These are phyloP conservation scores for Scaptomyza polygonia DNA, from an alignment of 2,888 invertebrate species.

Conservation along the genomic window DNA sequence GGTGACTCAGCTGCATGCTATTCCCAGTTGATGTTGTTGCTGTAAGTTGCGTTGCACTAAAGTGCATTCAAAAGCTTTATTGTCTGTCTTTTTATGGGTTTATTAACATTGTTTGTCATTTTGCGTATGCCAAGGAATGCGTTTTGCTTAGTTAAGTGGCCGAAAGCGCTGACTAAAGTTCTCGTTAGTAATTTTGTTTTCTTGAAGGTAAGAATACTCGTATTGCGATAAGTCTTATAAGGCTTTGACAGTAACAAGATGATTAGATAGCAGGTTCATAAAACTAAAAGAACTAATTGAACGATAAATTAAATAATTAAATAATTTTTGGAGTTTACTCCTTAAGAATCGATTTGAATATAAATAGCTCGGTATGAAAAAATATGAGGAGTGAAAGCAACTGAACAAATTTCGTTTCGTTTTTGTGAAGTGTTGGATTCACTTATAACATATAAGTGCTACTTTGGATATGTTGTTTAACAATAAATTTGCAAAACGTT, in stretches of 20 bases:
- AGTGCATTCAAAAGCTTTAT: slow-evolving; percentile 71
- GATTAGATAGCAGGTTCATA: slow-evolving; percentile 35
- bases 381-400: too few relatives aligned
- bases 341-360: too few relatives aligned
- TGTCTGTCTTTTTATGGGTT: slow-evolving; percentile 71
- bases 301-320: too few relatives aligned
- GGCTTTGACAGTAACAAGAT: slow-evolving; percentile 24
- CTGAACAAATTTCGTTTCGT: too few relatives aligned
- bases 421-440: too few relatives aligned
- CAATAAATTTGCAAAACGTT: too few relatives aligned
- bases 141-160: slow-evolving; percentile 22
- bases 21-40: slow-evolving; percentile 36
- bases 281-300: neutral
- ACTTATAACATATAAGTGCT: too few relatives aligned
- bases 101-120: slow-evolving; percentile 71
- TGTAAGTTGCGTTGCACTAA: slow-evolving; percentile 45
- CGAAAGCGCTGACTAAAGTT: slow-evolving; percentile 18
- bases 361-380: too few relatives aligned
- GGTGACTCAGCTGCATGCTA: slow-evolving; percentile 67
- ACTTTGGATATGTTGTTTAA: too few relatives aligned
- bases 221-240: slow-evolving; percentile 24
- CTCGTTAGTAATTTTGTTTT: neutral
- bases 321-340: too few relatives aligned
- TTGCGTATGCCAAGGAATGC: slow-evolving; percentile 36
- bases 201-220: neutral